These are phyloP conservation scores for Paramormyrops kingsleyae DNA, from an alignment of 2,113 vertebrate species.

Conservation along the genomic window DNA sequence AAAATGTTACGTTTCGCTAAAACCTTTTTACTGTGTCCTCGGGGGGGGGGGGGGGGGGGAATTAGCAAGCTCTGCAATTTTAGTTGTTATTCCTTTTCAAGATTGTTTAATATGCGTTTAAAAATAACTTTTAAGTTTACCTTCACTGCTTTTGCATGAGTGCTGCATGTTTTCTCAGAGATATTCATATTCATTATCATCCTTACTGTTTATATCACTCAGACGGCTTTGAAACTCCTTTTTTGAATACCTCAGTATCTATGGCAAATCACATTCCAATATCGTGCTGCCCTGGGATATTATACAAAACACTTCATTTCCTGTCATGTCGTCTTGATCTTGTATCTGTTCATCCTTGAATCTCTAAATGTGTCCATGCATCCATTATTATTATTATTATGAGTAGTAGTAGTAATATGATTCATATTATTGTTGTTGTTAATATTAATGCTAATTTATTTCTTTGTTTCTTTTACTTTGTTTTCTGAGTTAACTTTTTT, in stretches of 20 bases:
- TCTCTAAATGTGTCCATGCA: not conserved
- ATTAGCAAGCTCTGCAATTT: not conserved
- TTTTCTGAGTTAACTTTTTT: not conserved
- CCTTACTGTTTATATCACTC: not conserved
- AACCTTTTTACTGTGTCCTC: not conserved
- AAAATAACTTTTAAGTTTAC: not conserved
- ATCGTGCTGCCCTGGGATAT: not conserved
- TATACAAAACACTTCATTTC: not conserved
- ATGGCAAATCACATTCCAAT: not conserved
- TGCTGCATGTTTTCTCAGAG: not conserved
- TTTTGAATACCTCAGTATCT: no score
- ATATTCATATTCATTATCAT: not conserved
- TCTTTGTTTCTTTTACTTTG: no score
- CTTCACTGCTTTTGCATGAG: not conserved
- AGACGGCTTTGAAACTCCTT: no score
- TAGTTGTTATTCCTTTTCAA: not conserved
- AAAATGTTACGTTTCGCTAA: not conserved
- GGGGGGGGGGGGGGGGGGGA: no score
- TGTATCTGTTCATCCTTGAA: not conserved
- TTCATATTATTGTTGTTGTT: no score
- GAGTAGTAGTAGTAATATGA: no score
- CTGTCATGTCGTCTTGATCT: not conserved
- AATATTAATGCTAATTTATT: no score
- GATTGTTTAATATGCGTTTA: not conserved
- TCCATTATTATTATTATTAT: no score